Conservation (phyloP, 2,888 invertebrate species). For the Amphipyra berbera region DNA sequence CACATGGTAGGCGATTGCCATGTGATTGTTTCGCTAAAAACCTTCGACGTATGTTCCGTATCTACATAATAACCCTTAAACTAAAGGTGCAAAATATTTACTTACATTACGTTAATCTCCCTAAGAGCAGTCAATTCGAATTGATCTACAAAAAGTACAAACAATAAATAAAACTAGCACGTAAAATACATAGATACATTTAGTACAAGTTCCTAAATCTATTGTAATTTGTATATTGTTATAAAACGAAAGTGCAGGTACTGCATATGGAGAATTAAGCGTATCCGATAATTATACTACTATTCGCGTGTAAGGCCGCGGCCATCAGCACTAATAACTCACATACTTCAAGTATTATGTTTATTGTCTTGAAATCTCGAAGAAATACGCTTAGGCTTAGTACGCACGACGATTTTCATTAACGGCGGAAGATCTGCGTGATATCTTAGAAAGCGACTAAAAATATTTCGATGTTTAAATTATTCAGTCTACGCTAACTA, state of each 20-base stretch:
- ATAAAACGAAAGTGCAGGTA: constrained; percentile 85
- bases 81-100: constrained; percentile 79
- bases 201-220: constrained; percentile 75
- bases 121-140: constrained; percentile 85
- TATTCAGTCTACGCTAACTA: constrained; percentile 23
- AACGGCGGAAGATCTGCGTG: constrained; percentile 39
- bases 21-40: constrained; percentile 49
- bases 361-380: constrained; percentile 41
- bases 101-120: constrained; percentile 85
- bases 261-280: constrained; percentile 83
- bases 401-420: constrained; percentile 3
- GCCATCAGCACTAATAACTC: constrained; percentile 27
- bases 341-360: constrained; percentile 2
- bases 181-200: constrained; percentile 77
- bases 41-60: constrained; percentile 52
- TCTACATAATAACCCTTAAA: constrained; percentile 73
- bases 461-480: constrained; percentile 22
- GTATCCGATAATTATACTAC: constrained; percentile 74
- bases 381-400: constrained; percentile 2
- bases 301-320: constrained; percentile 45
- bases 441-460: constrained; percentile 20
- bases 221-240: constrained; percentile 82
- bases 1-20: constrained; percentile 54
- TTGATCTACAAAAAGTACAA: constrained; percentile 83
- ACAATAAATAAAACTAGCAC: constrained; percentile 82